Evolutionary conservation across 2,113 vertebrate species (phyloP).

Genomic region (Speoplatyrhinus poulsoni): DNA sequence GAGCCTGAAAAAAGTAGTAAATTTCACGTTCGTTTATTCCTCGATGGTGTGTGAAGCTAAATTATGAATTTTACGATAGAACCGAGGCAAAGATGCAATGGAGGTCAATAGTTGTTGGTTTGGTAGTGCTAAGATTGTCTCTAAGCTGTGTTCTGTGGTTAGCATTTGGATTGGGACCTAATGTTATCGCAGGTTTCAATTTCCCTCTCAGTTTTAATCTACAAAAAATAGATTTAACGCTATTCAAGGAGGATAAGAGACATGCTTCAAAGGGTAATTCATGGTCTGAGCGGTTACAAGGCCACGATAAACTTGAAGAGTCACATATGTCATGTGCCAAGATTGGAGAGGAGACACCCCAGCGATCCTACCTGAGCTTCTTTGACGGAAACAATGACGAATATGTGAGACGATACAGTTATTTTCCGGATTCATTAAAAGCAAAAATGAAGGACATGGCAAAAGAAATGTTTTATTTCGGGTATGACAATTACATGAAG

Average conservation of each 20-base stretch:
- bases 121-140: slow-evolving; percentile 85
- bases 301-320: slow-evolving; percentile 39
- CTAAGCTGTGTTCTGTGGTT: slow-evolving; percentile 84
- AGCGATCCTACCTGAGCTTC: slow-evolving; percentile 73
- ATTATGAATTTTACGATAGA: slow-evolving; percentile 75
- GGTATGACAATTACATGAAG: slow-evolving; percentile 97
- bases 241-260: slow-evolving; percentile 60
- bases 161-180: slow-evolving; percentile 80
- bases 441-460: slow-evolving; percentile 87
- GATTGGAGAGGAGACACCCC: slow-evolving; percentile 39
- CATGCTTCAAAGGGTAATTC: slow-evolving; percentile 20
- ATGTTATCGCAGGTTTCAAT: slow-evolving; percentile 81
- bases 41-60: slow-evolving; percentile 49
- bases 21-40: slow-evolving; percentile 15
- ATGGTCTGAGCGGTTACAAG: slow-evolving; percentile 67
- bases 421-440: slow-evolving; percentile 85
- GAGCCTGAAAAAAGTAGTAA: not conserved
- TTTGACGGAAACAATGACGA: slow-evolving; percentile 79
- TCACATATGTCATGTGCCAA: slow-evolving; percentile 51
- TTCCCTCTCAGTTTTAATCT: slow-evolving; percentile 75
- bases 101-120: slow-evolving; percentile 90
- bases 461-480: slow-evolving; percentile 92
- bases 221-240: slow-evolving; percentile 65
- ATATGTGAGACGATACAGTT: slow-evolving; percentile 85
- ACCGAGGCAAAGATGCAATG: slow-evolving; percentile 89